phyloP scores from a whole-genome alignment of 1,140 invertebrate species.

The Manduca sexta region DNA sequence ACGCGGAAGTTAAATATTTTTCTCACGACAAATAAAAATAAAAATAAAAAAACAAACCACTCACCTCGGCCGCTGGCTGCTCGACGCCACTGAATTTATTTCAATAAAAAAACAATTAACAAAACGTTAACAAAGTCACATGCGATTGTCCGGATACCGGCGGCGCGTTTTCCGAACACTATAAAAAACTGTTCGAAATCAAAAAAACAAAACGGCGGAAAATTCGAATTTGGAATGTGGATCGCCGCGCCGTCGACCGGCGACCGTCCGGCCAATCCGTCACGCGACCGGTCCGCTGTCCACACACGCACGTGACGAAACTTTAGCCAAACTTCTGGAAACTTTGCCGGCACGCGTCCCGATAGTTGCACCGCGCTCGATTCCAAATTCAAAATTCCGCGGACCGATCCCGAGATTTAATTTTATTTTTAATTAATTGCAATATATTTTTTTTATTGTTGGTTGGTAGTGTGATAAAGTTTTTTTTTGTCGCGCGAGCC shows the following conservation, averaged over 20 bases:
- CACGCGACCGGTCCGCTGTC: constrained; percentile 30
- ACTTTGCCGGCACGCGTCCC: constrained; percentile 42
- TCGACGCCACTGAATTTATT: constrained; percentile 22
- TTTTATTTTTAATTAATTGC: neutral
- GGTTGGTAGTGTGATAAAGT: neutral
- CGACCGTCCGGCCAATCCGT: constrained; percentile 44
- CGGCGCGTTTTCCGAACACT: neutral
- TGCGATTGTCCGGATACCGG: constrained; percentile 43
- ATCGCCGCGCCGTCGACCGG: constrained; percentile 11
- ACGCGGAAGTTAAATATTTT: neutral
- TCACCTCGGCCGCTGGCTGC: constrained; percentile 34
- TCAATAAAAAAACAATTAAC: constrained; percentile 52
- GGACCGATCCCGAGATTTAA: constrained; percentile 1
- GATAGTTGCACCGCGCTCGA: constrained; percentile 38
- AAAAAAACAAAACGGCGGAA: neutral
- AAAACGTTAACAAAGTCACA: constrained; percentile 60
- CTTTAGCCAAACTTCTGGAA: constrained; percentile 48
- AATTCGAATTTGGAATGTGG: constrained; percentile 9
- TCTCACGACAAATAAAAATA: constrained; percentile 1
- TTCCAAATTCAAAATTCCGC: constrained; percentile 16
- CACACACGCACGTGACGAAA: constrained; percentile 58
- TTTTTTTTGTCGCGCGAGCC: constrained; percentile 30
- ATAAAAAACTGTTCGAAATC: neutral
- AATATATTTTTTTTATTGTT: constrained; percentile 14
- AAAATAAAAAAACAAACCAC: constrained; percentile 15